Conservation (phyloP, 2,888 invertebrate genomes). For the Stenotaenia linearis region DNA sequence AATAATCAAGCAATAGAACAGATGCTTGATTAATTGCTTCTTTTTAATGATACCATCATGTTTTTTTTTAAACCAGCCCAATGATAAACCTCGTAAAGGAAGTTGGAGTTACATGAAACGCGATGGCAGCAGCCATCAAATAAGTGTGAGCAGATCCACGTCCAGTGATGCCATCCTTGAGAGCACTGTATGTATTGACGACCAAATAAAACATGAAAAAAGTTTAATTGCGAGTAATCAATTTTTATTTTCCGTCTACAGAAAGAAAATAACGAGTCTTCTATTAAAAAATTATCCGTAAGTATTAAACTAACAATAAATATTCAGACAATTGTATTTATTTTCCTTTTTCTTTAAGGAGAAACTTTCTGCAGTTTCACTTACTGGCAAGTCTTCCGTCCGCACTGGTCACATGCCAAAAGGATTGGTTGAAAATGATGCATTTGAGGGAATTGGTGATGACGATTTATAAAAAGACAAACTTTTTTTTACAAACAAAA, state of each 20-base stretch:
- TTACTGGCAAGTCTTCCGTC: slow-evolving; percentile 36
- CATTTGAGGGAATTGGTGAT: slow-evolving; percentile 92
- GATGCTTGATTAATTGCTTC: background rate
- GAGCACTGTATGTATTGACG: slow-evolving; percentile 35
- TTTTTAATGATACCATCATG: background rate
- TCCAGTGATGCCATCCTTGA: slow-evolving; percentile 40
- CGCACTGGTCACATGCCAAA: slow-evolving; percentile 38
- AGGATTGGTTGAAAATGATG: slow-evolving; percentile 68
- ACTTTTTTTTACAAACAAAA: background rate
- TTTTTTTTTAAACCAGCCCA: slow-evolving; percentile 37
- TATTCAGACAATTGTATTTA: too few relatives aligned
- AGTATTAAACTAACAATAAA: too few relatives aligned
- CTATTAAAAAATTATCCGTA: slow-evolving; percentile 67
- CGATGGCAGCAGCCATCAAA: slow-evolving; percentile 58
- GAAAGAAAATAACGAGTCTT: slow-evolving; percentile 49
- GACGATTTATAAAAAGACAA: slow-evolving; percentile 60
- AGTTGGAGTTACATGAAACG: slow-evolving; percentile 66
- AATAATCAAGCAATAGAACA: too few relatives aligned
- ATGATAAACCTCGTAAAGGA: slow-evolving; percentile 49
- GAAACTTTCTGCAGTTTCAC: slow-evolving; percentile 37
- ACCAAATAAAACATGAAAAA: background rate
- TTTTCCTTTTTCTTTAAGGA: slow-evolving; percentile 36
- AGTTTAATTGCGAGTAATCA: background rate
- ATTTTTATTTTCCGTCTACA: background rate
- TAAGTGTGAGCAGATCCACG: slow-evolving; percentile 39